Evolutionary conservation across 2,888 invertebrate genomes (phyloP).

Genomic region (Phrixothrix hirtus): DNA sequence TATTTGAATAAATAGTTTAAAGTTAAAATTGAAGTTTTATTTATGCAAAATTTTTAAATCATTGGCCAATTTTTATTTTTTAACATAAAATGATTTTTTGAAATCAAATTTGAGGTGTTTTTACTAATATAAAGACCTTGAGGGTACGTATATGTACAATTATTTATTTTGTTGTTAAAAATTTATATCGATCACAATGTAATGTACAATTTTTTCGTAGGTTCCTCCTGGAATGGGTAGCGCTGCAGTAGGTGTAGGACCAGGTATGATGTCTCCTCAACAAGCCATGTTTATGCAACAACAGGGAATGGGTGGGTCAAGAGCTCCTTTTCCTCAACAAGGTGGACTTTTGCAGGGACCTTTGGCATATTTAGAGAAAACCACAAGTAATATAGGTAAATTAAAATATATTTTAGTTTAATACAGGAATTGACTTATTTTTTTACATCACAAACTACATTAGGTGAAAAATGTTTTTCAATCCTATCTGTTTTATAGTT

Average conservation of each 20-base stretch:
- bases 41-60: constrained; percentile 19
- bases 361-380: constrained; percentile 85
- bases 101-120: constrained; percentile 1
- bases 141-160: constrained; percentile 15
- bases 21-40: constrained; percentile 18
- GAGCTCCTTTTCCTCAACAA: constrained; percentile 59
- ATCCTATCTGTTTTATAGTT: no score
- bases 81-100: constrained; percentile 1
- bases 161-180: background rate
- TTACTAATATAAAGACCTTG: constrained; percentile 1
- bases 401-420: no score
- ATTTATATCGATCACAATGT: no score
- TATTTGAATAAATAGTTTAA: constrained; percentile 22
- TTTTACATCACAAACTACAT: no score
- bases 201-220: no score
- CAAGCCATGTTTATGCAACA: constrained; percentile 64
- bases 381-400: constrained; percentile 84
- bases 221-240: constrained; percentile 49
- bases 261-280: constrained; percentile 54
- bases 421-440: no score
- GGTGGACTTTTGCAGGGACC: constrained; percentile 75
- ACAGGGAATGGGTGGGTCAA: constrained; percentile 56
- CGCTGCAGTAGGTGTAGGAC: constrained; percentile 46
- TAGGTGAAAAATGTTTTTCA: no score
- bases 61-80: constrained; percentile 2